Conservation (phyloP, 2,113 vertebrate species). For the Gallinago media region DNA sequence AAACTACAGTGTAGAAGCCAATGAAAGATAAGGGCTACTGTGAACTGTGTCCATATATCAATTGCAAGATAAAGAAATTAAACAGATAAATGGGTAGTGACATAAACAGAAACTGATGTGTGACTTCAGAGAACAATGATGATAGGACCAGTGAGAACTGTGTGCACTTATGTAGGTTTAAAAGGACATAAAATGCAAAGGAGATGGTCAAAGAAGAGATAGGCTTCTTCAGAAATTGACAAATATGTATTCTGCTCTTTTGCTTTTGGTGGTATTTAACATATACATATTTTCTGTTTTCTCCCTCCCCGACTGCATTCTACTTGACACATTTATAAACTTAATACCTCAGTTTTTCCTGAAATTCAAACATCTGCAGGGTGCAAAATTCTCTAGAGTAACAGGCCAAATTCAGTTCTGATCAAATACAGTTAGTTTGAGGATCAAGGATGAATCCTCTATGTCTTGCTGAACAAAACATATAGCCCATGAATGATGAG, state of each 20-base stretch:
- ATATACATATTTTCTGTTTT: neutral
- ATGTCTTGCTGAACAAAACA: neutral
- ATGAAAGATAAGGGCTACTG: neutral
- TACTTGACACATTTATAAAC: neutral
- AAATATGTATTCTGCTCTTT: neutral
- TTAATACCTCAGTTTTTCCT: neutral
- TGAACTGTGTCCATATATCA: neutral
- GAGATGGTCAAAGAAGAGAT: neutral
- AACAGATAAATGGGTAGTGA: neutral
- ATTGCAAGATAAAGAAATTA: neutral
- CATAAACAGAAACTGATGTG: neutral
- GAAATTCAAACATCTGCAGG: neutral
- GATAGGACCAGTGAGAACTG: neutral
- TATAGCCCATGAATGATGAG: neutral
- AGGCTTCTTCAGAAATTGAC: neutral
- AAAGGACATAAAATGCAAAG: neutral
- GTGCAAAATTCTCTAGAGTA: neutral
- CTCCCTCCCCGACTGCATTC: rapidly evolving
- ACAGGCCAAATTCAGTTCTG: neutral
- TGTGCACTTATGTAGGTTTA: neutral
- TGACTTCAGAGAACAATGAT: neutral
- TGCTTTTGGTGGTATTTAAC: neutral
- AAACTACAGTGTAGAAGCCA: neutral
- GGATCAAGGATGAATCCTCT: neutral
- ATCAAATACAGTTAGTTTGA: neutral